Base-by-base conservation (phyloP, 2,888 invertebrate genomes). In the Lasioglossum vierecki region DNA sequence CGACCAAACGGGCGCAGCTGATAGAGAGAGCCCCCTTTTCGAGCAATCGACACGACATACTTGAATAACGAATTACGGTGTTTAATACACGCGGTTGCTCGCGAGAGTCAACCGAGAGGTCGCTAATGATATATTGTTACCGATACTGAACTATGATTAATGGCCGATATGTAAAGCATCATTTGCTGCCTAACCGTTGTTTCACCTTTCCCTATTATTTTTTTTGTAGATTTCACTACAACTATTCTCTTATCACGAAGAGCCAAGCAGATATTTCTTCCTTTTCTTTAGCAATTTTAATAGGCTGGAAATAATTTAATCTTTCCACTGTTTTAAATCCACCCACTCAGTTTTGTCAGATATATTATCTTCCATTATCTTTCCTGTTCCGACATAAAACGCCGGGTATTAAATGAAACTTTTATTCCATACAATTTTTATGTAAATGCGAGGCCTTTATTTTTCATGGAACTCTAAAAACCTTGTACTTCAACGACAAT, bases 11-110 rank as follows among this genome's bases (percentile, higher is more conserved):
- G 41, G 41, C 49, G 18, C 53, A 22, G 53, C 18, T 22, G 63
- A 63, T 63, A 63, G 73, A n/a, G 30, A 63, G 41, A 63, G 63
- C 30, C 18, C 44, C 13, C 22, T 60, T 60, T 3, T 44, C 11
- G 26, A 26, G 63, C 46, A 46, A 66, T 76, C 66, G 44, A 15
- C 66, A 46, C 66, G 76, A 30, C 76, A 53, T 46, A 46, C 15
- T 30, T 4, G 66, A 66, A 76, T 35, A 35, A 35, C 8, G 18
- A 74, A 74, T 74, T 53, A 74, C 35, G 30, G 72, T 68, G 39
- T 35, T 68, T 68, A 68, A 68, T 68, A 35, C n/a, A 3, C 68
- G 41, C 41, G 41, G 22, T 66, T 66, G 30, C 63, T 26, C 26
- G 63, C n/a, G 26, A 13, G 63, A 63, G 63, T 63, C 63, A 26